Percentiles rank a stretch among this genome's conserved stretches.
These are phyloP conservation scores for Aegithalos caudatus DNA, from an alignment of 2,113 vertebrate genomes.

Conservation along the genomic window DNA sequence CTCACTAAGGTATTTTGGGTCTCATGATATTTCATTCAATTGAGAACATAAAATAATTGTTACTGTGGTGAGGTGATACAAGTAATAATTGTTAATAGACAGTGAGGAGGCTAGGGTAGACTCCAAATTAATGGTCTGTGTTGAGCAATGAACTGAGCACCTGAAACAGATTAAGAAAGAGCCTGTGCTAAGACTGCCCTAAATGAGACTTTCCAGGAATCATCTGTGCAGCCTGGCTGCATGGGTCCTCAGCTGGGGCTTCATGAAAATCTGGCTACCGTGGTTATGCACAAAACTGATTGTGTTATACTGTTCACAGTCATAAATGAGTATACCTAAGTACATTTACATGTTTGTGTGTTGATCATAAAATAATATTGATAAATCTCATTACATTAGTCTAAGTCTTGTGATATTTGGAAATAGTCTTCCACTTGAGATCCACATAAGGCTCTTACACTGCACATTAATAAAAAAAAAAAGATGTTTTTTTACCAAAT, in stretches of 20 bases:
- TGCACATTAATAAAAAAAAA: neutral
- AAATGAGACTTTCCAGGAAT: slow-evolving; percentile 1
- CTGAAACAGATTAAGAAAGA: neutral
- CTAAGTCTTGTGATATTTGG: neutral
- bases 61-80: neutral
- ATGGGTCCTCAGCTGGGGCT: neutral
- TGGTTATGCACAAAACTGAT: neutral
- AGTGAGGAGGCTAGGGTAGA: neutral
- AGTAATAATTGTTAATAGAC: neutral
- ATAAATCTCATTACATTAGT: neutral
- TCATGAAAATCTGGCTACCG: neutral
- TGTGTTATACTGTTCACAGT: neutral
- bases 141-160: neutral
- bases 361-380: neutral
- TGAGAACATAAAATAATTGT: neutral
- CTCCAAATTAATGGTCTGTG: neutral
- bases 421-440: neutral
- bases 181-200: neutral
- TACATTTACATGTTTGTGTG: neutral
- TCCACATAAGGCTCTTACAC: neutral
- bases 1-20: neutral
- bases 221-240: neutral
- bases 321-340: neutral
- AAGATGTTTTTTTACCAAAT: neutral
- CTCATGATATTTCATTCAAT: neutral